Base-by-base conservation (phyloP, 1,140 invertebrate species). In the Drosophila kurseongensis region DNA sequence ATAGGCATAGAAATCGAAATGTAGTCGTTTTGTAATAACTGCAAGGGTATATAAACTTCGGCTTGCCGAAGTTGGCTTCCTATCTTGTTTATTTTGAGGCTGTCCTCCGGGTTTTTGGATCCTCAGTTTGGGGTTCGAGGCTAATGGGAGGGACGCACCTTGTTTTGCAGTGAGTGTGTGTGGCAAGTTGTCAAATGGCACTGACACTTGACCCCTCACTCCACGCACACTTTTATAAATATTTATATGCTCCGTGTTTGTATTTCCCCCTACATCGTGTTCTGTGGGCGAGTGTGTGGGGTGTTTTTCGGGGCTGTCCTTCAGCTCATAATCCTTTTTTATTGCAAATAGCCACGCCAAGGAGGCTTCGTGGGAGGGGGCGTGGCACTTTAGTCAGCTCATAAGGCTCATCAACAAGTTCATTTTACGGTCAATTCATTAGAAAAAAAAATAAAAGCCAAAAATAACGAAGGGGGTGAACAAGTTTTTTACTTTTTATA, bases 401-500 rank as follows among this genome's bases (percentile, higher is more conserved):
- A 65, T 88, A 89, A 88, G 80, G 73, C 84, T 89, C 86, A 90
- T 90, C 86, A 90, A 90, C 86, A 90, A 90, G 86, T 90, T 90
- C 82, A 90, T 90, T 90, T 90, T 90, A 90, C 86, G 86, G 86
- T 90, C 86, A 90, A 90, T 90, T 90, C 86, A 90, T 86, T 90
- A 90, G 83, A 90, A 90, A 90, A 82, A 51, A 56, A 51, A 50
- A 71, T 12, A 71, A 44, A 52, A 48, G 32, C 61, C 32, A 72
- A 71, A 13, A 42, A 16, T 5, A 7, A 12, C 12, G 8, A 10
- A 18, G 2, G 41, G 42, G 35, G 10, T 4, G 23, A 10, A 36
- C 4, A 27, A 18, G 56, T 50, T 76, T 82, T 73, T 66, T 68
- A 18, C 63, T 82, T 82, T 67, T 58, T 65, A 36, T 38, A 13